Base-by-base conservation (phyloP, 2,113 vertebrate genomes). In the Scortum barcoo region DNA sequence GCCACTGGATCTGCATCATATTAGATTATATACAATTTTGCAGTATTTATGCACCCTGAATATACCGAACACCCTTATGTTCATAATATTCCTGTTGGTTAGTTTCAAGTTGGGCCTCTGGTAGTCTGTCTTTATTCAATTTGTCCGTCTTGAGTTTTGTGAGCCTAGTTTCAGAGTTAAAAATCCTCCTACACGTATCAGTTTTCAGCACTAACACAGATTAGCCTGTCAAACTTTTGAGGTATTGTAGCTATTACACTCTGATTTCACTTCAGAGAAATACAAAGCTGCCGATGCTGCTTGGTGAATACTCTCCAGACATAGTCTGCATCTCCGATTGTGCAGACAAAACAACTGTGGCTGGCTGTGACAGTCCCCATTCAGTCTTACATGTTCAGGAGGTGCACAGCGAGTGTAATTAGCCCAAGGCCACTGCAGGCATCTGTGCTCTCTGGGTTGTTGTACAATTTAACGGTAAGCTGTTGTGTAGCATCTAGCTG, bases 401-500 rank as follows among this genome's bases (percentile, higher is more conserved):
- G 46, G 50, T 51, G 16, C 66, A 72, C 42, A 26, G 17, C 78
- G 48, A 85, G 46, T 70, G 62, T 75, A 58, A 84, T 74, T 74
- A 70, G 69, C 84, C 57, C 0, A 40, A 80, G 76, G 82, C 68
- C 68, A 60, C 70, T 28, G 40, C 53, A 70, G 74, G 56, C 40
- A 7, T n/a, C 63, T 58, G 57, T 57, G 54, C 65, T 75, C 63
- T 78, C 62, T 62, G 13, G 51, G 51, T 30, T 80, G 33, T 24
- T 76, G 58, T 83, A 42, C 60, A 40, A 19, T 62, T 69, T 57
- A 70, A 67, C 73, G 40, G 30, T 58, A 33, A 30, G 63, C 65
- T 81, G 44, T 50, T 76, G 44, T 71, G 68, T 57, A 38, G 61
- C n/a, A 56, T 68, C 58, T 11, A 24, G 16, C 60, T 76, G 22